These are phyloP conservation scores for Calephelis perditalis DNA, from an alignment of 2,888 invertebrate genomes.

Conservation along the genomic window DNA sequence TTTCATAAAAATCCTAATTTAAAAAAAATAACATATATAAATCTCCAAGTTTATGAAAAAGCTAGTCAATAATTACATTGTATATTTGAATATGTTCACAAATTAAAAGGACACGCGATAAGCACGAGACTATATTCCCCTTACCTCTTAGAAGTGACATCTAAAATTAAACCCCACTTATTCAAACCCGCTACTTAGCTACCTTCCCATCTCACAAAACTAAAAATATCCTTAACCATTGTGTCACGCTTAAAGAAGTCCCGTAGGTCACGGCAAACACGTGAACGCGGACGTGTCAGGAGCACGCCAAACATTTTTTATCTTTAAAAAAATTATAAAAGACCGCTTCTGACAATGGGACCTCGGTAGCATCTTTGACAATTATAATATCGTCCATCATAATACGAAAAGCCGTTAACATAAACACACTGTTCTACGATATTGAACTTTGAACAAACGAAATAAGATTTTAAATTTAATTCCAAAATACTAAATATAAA, in stretches of 20 bases:
- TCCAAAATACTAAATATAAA: constrained; percentile 35
- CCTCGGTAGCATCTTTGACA: constrained; percentile 78
- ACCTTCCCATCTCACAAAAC: constrained; percentile 73
- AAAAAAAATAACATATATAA: no score
- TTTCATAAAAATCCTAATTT: no score
- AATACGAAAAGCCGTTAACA: constrained; percentile 46
- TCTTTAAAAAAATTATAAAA: constrained; percentile 75
- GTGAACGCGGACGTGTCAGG: constrained; percentile 70
- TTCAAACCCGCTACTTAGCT: constrained; percentile 74
- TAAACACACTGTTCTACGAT: constrained; percentile 35
- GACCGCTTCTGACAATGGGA: constrained; percentile 67
- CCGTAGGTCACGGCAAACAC: constrained; percentile 73
- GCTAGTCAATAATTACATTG: no score
- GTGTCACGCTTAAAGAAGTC: constrained; percentile 74
- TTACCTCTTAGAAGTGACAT: constrained; percentile 65
- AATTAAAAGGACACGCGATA: constrained; percentile 55
- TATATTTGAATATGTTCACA: no score
- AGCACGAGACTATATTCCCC: constrained; percentile 70
- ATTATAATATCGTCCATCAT: constrained; percentile 66
- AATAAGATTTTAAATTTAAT: constrained; percentile 45
- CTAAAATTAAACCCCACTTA: constrained; percentile 77
- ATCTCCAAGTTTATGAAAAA: no score
- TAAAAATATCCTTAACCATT: constrained; percentile 73
- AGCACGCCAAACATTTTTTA: constrained; percentile 77
- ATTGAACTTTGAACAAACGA: constrained; percentile 48